phyloP scores from a whole-genome alignment of 1,140 invertebrate genomes.

The Drosophila nigromelanica region DNA sequence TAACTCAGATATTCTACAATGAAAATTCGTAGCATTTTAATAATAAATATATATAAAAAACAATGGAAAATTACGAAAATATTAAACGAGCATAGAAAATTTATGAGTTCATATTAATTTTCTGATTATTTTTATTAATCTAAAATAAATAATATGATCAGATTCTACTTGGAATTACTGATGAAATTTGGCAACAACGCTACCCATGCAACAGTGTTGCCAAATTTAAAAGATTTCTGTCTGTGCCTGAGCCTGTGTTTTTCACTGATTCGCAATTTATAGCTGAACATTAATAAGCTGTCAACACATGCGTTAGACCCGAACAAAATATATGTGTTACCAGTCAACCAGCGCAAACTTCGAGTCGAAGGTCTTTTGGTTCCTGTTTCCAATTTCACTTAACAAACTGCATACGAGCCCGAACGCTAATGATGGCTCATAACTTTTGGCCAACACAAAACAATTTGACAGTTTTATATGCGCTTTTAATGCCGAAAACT shows the following conservation, averaged over 20 bases:
- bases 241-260: slow-evolving; percentile 16
- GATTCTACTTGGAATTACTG: background rate
- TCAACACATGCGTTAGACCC: slow-evolving; percentile 81
- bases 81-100: no score
- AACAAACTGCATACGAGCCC: slow-evolving; percentile 75
- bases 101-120: no score
- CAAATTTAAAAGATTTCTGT: slow-evolving; percentile 9
- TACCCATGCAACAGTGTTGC: slow-evolving; percentile 46
- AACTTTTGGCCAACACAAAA: slow-evolving; percentile 75
- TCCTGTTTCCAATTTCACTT: slow-evolving; percentile 77
- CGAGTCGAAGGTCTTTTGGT: slow-evolving; percentile 33
- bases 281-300: slow-evolving; percentile 81
- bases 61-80: no score
- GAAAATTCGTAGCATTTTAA: no score
- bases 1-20: no score
- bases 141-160: background rate
- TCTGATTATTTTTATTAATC: no score
- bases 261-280: slow-evolving; percentile 65
- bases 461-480: slow-evolving; percentile 82
- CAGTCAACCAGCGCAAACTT: slow-evolving; percentile 2
- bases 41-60: no score
- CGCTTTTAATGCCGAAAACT: slow-evolving; percentile 68
- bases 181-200: slow-evolving; percentile 3
- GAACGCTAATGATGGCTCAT: slow-evolving; percentile 78
- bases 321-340: slow-evolving; percentile 32